A percentile compares a stretch with the other conserved stretches of the same genome.
These are phyloP conservation scores for Eubasilissa regina DNA, from an alignment of 1,140 invertebrate species.

Conservation along the genomic window DNA sequence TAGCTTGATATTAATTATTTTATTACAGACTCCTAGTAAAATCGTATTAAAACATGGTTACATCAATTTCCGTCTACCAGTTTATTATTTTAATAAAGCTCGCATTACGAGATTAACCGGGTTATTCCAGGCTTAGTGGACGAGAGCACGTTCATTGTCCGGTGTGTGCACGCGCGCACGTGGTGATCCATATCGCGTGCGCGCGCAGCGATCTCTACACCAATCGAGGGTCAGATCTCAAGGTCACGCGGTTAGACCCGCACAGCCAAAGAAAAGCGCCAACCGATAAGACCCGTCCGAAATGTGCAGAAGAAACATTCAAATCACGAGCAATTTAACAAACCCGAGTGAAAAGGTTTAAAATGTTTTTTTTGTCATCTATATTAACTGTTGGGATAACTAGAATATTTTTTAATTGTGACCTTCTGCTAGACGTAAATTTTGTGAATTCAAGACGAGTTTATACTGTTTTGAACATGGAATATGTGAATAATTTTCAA, in stretches of 20 bases:
- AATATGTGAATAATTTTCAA: background rate
- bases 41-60: too few relatives aligned
- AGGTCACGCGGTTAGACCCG: constrained; percentile 32
- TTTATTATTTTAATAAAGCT: background rate
- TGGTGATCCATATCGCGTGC: constrained; percentile 49
- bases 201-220: constrained; percentile 27
- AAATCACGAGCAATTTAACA: background rate
- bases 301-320: background rate
- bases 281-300: constrained; percentile 19
- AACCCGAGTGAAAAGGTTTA: background rate
- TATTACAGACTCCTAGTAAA: too few relatives aligned
- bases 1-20: too few relatives aligned
- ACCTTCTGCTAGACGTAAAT: background rate
- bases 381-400: too few relatives aligned
- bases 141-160: background rate
- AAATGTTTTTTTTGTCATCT: background rate
- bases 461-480: constrained; percentile 18
- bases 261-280: constrained; percentile 9
- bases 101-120: background rate
- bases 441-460: background rate
- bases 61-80: too few relatives aligned
- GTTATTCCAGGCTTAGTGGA: background rate
- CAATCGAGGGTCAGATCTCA: constrained; percentile 49
- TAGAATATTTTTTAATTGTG: background rate
- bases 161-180: constrained; percentile 45